Evolutionary conservation across 1,140 invertebrate species (phyloP).

Genomic region (Daktulosphaira vitifoliae): DNA sequence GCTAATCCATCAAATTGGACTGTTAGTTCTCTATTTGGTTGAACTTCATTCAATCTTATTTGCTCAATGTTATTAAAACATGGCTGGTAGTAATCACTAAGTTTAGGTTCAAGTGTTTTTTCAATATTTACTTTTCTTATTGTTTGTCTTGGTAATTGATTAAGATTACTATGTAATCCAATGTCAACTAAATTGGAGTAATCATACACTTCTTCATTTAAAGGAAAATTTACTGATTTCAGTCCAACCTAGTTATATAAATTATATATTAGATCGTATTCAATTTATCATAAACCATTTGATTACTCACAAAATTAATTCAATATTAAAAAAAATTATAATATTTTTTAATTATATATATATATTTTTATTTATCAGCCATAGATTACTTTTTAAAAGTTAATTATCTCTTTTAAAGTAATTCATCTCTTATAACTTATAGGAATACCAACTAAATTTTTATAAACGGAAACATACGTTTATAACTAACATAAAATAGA

Average conservation of each 20-base stretch:
- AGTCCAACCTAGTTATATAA: not conserved
- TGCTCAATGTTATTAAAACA: conserved; percentile 4
- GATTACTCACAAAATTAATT: not conserved
- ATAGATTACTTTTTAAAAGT: too few relatives aligned
- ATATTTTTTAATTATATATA: not conserved
- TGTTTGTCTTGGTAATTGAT: not conserved
- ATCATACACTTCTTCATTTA: not conserved
- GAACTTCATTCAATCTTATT: not conserved
- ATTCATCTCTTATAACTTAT: too few relatives aligned
- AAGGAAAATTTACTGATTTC: conserved; percentile 7
- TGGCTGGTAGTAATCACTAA: conserved; percentile 12
- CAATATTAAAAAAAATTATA: not conserved
- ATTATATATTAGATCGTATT: not conserved
- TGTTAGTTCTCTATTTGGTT: not conserved
- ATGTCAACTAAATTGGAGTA: conserved; percentile 10
- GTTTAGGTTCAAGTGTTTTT: not conserved
- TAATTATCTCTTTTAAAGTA: too few relatives aligned
- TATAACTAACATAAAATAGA: too few relatives aligned
- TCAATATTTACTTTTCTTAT: not conserved
- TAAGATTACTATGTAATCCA: not conserved
- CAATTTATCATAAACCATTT: not conserved
- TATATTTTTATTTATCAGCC: not conserved
- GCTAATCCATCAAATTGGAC: conserved; percentile 17
- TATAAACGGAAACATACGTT: too few relatives aligned
- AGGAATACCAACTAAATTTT: too few relatives aligned